A percentile compares a stretch with the other conserved stretches of the same genome.
phyloP scores from a whole-genome alignment of 2,888 invertebrate species.

The Eupithecia subfuscata region DNA sequence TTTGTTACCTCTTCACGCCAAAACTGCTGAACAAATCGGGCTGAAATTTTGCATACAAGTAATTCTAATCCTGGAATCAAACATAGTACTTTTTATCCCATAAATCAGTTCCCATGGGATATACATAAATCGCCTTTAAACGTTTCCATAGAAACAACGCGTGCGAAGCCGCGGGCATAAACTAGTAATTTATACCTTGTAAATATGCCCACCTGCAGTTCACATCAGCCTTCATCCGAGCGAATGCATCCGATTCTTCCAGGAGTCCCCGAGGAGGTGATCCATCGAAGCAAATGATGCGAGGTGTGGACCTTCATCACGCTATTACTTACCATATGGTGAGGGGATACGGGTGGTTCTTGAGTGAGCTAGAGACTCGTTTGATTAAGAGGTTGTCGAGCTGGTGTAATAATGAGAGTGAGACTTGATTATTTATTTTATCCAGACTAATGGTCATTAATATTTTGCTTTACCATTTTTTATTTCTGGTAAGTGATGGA shows the following conservation, averaged over 20 bases:
- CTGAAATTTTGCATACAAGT: no score
- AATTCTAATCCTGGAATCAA: no score
- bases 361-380: neutral
- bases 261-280: conserved; percentile 20
- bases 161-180: no score
- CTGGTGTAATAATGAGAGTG: neutral
- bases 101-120: no score
- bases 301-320: conserved; percentile 20
- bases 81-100: no score
- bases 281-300: conserved; percentile 43
- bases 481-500: neutral
- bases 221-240: conserved; percentile 19
- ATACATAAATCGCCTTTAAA: no score
- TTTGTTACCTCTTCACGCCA: no score
- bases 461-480: neutral
- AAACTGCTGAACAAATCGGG: no score
- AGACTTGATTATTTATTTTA: neutral
- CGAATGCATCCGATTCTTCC: conserved; percentile 32
- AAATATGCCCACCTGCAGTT: neutral
- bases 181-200: no score
- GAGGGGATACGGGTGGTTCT: neutral
- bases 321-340: neutral
- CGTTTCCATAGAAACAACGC: no score
- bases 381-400: neutral
- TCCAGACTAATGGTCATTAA: neutral